Base-by-base conservation (phyloP, 1,140 invertebrate genomes). In the Acyrthosiphon pisum region DNA sequence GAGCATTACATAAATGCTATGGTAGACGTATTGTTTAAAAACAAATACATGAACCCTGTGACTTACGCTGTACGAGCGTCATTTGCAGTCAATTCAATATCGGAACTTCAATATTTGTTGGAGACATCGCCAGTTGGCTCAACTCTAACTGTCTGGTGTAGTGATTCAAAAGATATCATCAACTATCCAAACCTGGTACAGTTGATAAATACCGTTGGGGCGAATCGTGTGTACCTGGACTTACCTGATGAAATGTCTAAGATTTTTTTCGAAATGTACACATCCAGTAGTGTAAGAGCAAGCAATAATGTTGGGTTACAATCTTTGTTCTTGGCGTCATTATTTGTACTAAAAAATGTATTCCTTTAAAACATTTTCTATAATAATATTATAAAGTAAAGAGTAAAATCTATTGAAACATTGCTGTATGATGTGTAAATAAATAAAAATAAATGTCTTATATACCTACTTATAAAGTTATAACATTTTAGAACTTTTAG, bases 101-200 rank as follows among this genome's bases (percentile, higher is more conserved):
- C 95, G 0, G 95, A 95, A 1, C 94, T 98, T 44, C 94, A 95
- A 30, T 95, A 97, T 11, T 94, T 97, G 7, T 94, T 95, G 2
- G 95, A 95, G 86, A 95, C 95, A 9, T 94, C 94, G 8, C 50
- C 93, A 22, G 90, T 89, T 11, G 94, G 92, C 0, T 95, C 95
- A 0, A 97, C 97, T 0, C 95, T 98, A 76, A 98, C 97, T 0
- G 96, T 98, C 86, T 98, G 97, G 97, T 97, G 96, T 0, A 96
- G 95, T 37, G 96, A 95, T n/a, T 95, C 95, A 26, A 95, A 95
- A 20, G 97, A 98, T 94, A 94, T 94, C 18, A 97, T 97, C 22
- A 95, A 97, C 94, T 95, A 96, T 14, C 94, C 95, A 2, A 95
- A 96, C 60, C 95, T 97, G 26, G 95, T 96, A 0, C 94, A 96